Evolutionary conservation across 2,888 invertebrate genomes (phyloP).

Genomic region (Diabrotica balteata): DNA sequence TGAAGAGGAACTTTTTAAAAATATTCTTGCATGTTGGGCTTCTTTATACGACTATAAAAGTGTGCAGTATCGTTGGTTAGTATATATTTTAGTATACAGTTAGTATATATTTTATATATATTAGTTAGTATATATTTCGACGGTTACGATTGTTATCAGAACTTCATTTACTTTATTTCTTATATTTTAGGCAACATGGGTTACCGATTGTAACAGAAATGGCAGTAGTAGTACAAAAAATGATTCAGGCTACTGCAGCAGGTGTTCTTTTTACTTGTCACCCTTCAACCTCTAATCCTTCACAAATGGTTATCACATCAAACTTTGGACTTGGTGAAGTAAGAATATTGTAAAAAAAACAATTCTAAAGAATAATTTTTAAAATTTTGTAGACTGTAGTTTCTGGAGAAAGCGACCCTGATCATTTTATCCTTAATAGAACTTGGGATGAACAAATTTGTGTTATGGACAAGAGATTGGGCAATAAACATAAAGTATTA

Average conservation of each 20-base stretch:
- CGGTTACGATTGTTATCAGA: too few species aligned
- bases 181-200: slow-evolving; percentile 70
- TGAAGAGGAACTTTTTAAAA: slow-evolving; percentile 63
- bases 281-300: slow-evolving; percentile 75
- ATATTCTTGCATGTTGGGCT: slow-evolving; percentile 80
- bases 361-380: neutral
- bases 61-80: slow-evolving; percentile 77
- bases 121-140: too few species aligned
- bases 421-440: slow-evolving; percentile 70
- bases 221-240: slow-evolving; percentile 81
- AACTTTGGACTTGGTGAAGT: slow-evolving; percentile 87
- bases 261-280: slow-evolving; percentile 86
- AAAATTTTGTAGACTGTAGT: slow-evolving; percentile 72
- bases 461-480: slow-evolving; percentile 58
- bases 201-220: slow-evolving; percentile 72
- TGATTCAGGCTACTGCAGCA: slow-evolving; percentile 74
- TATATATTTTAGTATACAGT: too few species aligned
- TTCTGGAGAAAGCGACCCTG: slow-evolving; percentile 79
- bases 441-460: slow-evolving; percentile 60
- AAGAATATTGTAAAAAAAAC: slow-evolving; percentile 26
- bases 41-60: slow-evolving; percentile 81
- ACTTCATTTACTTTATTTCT: too few species aligned
- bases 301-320: slow-evolving; percentile 74
- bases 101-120: too few species aligned
- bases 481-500: slow-evolving; percentile 65